A percentile compares a stretch with the other conserved stretches of the same genome.
Conservation (phyloP, 2,797 vertebrate species). For the Enteromius viviparus region DNA sequence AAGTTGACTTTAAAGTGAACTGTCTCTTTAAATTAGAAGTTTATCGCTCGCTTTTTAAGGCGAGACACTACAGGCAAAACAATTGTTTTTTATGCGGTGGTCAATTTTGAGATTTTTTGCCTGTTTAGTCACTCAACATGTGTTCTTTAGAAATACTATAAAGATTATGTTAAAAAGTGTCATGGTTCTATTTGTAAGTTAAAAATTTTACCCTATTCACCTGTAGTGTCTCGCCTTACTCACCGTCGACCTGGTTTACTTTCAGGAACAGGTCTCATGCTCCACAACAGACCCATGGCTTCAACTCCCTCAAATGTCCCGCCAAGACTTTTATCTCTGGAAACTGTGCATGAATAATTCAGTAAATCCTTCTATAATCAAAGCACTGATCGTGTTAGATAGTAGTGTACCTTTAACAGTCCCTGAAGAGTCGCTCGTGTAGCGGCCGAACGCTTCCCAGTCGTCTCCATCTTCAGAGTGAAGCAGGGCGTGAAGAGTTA, state of each 20-base stretch:
- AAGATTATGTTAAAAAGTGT: no score
- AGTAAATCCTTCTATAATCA: background rate
- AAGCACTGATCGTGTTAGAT: background rate
- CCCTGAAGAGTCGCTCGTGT: conserved; percentile 64
- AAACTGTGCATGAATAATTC: conserved; percentile 62
- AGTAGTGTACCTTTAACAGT: conserved; percentile 65
- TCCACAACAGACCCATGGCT: conserved; percentile 79
- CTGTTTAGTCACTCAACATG: no score
- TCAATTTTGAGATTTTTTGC: no score
- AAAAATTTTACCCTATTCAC: no score
- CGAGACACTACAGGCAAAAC: no score
- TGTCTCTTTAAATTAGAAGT: background rate
- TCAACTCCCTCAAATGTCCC: conserved; percentile 76
- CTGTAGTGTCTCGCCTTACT: no score
- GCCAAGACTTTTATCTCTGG: conserved; percentile 70
- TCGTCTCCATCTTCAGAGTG: conserved; percentile 68
- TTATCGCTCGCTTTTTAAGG: background rate
- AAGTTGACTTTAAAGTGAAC: background rate
- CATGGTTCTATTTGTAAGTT: no score
- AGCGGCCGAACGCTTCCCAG: conserved; percentile 76
- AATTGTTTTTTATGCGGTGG: no score
- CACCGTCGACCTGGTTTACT: conserved; percentile 74
- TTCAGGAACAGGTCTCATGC: conserved; percentile 74
- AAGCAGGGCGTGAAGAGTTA: conserved; percentile 68
- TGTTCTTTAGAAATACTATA: no score